These are phyloP conservation scores for Todiramphus saurophagus DNA, from an alignment of 2,113 vertebrate genomes.

Conservation along the genomic window DNA sequence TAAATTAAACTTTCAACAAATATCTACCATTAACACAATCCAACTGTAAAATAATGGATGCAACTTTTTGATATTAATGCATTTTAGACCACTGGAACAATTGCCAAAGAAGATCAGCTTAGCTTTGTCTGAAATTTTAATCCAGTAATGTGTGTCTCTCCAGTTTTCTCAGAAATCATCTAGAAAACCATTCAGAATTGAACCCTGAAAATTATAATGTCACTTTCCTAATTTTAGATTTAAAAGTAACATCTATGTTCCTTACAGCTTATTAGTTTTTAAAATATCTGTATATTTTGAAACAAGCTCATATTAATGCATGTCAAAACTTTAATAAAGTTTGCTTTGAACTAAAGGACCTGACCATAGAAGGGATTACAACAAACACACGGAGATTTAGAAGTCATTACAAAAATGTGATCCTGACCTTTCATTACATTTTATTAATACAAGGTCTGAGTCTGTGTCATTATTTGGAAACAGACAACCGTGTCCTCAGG, in stretches of 20 bases:
- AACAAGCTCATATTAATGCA: slow-evolving; percentile 34
- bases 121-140: slow-evolving; percentile 10
- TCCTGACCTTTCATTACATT: slow-evolving; percentile 65
- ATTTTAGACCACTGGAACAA: not conserved
- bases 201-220: not conserved
- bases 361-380: slow-evolving; percentile 55
- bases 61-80: not conserved
- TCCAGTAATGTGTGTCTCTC: not conserved
- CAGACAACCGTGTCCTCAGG: slow-evolving; percentile 9
- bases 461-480: slow-evolving; percentile 22
- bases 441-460: slow-evolving; percentile 2
- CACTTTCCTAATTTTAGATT: slow-evolving; percentile 61
- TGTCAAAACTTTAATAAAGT: slow-evolving; percentile 52
- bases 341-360: slow-evolving; percentile 52
- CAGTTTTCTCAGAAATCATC: not conserved
- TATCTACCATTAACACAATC: not conserved
- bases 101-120: not conserved
- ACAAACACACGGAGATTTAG: slow-evolving; percentile 61
- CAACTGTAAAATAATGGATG: not conserved
- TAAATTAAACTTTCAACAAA: not conserved
- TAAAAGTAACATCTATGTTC: slow-evolving; percentile 38
- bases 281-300: slow-evolving; percentile 59
- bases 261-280: slow-evolving; percentile 62
- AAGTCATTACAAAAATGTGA: slow-evolving; percentile 66
- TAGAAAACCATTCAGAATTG: not conserved